These are phyloP conservation scores for Cremastinae sp. DNA, from an alignment of 2,888 invertebrate genomes.

Conservation along the genomic window DNA sequence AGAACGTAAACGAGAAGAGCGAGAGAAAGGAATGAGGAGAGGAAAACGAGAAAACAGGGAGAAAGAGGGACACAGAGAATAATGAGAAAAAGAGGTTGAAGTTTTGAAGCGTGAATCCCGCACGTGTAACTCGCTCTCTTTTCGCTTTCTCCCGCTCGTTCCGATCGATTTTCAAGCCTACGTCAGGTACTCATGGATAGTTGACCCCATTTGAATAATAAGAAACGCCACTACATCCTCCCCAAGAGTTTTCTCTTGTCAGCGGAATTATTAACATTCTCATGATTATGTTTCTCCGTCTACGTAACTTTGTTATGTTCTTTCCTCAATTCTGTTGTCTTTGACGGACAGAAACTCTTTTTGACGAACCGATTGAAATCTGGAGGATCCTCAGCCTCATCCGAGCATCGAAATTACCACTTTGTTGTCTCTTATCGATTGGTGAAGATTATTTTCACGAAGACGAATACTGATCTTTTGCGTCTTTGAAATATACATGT, in stretches of 20 bases:
- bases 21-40: neutral
- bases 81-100: slow-evolving; percentile 20
- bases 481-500: no score
- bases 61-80: neutral
- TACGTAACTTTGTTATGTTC: slow-evolving; percentile 1
- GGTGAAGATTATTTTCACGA: no score
- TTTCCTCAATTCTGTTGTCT: neutral
- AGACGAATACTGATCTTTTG: no score
- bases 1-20: neutral
- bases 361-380: no score
- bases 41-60: neutral
- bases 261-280: slow-evolving; percentile 17
- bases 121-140: slow-evolving; percentile 12
- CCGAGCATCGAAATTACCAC: no score
- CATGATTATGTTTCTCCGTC: neutral
- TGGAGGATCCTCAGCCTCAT: no score
- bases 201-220: slow-evolving; percentile 57
- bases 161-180: slow-evolving; percentile 55
- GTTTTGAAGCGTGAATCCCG: slow-evolving; percentile 31
- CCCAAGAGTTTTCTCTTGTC: slow-evolving; percentile 10
- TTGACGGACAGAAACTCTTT: neutral
- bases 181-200: slow-evolving; percentile 51
- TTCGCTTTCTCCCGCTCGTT: slow-evolving; percentile 30
- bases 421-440: no score
- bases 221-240: slow-evolving; percentile 40